Evolutionary conservation across 2,888 invertebrate species (phyloP).

Genomic region (Julus scandinavius): DNA sequence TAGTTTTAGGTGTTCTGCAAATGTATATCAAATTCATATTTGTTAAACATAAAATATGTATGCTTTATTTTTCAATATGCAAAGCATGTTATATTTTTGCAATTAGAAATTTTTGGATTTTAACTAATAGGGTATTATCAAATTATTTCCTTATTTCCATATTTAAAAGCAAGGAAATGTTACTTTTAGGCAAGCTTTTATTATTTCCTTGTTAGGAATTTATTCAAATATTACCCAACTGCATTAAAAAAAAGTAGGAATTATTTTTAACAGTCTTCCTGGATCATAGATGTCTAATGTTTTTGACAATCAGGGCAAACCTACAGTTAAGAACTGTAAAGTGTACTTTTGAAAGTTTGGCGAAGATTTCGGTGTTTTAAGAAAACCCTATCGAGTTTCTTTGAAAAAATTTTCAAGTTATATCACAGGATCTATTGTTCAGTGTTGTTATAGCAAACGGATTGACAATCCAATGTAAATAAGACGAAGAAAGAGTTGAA

Average conservation of each 20-base stretch:
- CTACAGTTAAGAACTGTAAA: background rate
- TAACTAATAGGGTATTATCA: no score
- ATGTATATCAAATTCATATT: no score
- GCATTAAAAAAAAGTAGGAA: background rate
- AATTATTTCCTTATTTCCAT: no score
- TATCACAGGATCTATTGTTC: background rate
- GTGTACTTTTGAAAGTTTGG: background rate
- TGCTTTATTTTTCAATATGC: no score
- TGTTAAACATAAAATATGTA: no score
- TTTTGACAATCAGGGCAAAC: background rate
- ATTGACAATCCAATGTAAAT: slow-evolving; percentile 27
- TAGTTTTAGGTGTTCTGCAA: no score
- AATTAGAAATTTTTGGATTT: no score
- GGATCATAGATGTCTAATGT: background rate
- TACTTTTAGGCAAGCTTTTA: background rate
- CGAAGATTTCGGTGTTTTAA: background rate
- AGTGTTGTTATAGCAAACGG: background rate
- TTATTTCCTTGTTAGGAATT: background rate
- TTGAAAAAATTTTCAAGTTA: background rate
- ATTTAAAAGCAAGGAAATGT: background rate
- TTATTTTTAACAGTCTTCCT: background rate
- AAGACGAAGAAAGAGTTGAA: slow-evolving; percentile 4
- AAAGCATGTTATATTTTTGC: no score
- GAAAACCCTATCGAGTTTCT: slow-evolving; percentile 16
- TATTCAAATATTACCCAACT: background rate